These are phyloP conservation scores for Bembecia ichneumoniformis DNA, from an alignment of 2,888 invertebrate species.

Conservation along the genomic window DNA sequence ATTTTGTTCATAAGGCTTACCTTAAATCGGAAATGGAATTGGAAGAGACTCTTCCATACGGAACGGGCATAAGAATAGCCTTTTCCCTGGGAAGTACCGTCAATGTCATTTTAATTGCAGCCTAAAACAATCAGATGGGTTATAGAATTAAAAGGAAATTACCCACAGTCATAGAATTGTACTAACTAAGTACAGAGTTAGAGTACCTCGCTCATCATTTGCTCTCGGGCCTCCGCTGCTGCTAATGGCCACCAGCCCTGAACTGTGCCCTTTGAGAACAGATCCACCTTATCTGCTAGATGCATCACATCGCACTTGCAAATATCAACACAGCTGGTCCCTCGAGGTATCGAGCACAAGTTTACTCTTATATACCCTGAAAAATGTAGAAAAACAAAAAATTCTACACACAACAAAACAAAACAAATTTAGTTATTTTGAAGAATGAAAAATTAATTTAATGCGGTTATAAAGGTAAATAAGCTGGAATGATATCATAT, in stretches of 20 bases:
- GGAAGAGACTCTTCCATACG: slow-evolving; percentile 76
- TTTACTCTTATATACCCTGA: slow-evolving; percentile 60
- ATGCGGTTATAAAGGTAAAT: no score
- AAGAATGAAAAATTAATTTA: no score
- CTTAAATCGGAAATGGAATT: slow-evolving; percentile 74
- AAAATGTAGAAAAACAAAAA: background rate
- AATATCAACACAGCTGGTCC: slow-evolving; percentile 53
- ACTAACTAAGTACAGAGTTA: background rate
- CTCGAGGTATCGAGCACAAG: slow-evolving; percentile 72
- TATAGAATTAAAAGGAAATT: background rate
- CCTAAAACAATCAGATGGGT: slow-evolving; percentile 55
- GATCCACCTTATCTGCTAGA: slow-evolving; percentile 67
- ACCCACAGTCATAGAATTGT: background rate
- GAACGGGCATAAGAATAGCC: slow-evolving; percentile 75
- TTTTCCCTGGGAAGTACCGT: slow-evolving; percentile 73
- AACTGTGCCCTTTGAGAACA: slow-evolving; percentile 73
- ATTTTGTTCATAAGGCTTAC: slow-evolving; percentile 69
- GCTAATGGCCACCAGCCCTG: slow-evolving; percentile 81
- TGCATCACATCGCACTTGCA: slow-evolving; percentile 58
- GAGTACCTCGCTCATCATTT: background rate
- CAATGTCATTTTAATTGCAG: slow-evolving; percentile 78
- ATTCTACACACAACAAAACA: background rate
- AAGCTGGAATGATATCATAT: no score
- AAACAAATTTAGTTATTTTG: no score
- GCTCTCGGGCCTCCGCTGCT: background rate